These are phyloP conservation scores for Nesidiocoris tenuis DNA, from an alignment of 2,888 invertebrate species.

Conservation along the genomic window DNA sequence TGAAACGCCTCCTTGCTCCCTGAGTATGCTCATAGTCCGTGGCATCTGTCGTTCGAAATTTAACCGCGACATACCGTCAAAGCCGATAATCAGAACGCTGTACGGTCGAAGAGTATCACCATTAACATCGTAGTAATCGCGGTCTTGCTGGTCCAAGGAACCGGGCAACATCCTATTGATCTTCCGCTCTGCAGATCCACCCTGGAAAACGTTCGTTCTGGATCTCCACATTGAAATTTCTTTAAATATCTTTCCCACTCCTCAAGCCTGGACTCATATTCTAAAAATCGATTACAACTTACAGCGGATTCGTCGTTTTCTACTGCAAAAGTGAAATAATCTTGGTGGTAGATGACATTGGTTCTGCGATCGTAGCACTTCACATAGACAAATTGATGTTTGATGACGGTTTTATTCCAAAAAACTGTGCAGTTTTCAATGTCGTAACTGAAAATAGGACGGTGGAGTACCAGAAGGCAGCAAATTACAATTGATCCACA, in stretches of 20 bases:
- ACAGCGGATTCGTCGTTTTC: neutral
- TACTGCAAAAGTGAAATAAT: conserved; percentile 29
- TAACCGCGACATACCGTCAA: conserved; percentile 82
- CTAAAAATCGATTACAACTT: too few relatives aligned
- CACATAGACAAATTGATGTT: conserved; percentile 20
- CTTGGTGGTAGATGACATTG: neutral
- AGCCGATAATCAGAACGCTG: conserved; percentile 71
- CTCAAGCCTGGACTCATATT: too few relatives aligned
- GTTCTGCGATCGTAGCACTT: neutral
- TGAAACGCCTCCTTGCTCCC: conserved; percentile 67
- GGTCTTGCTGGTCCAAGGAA: too few relatives aligned
- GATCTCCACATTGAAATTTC: too few relatives aligned
- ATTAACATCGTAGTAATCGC: too few relatives aligned
- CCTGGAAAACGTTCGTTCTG: too few relatives aligned
- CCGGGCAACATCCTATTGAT: too few relatives aligned
- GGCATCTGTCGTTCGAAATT: conserved; percentile 85
- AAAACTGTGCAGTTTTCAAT: neutral
- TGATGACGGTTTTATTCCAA: neutral
- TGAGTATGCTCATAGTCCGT: conserved; percentile 64
- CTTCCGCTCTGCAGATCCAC: too few relatives aligned
- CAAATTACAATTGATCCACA: too few relatives aligned
- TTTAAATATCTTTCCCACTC: too few relatives aligned
- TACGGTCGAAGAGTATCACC: conserved; percentile 45
- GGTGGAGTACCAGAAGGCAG: too few relatives aligned
- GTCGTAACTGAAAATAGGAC: too few relatives aligned